Percentiles rank a stretch among this genome's conserved stretches.
Conservation (phyloP, 2,113 vertebrate species). For the Gila orcuttii region DNA sequence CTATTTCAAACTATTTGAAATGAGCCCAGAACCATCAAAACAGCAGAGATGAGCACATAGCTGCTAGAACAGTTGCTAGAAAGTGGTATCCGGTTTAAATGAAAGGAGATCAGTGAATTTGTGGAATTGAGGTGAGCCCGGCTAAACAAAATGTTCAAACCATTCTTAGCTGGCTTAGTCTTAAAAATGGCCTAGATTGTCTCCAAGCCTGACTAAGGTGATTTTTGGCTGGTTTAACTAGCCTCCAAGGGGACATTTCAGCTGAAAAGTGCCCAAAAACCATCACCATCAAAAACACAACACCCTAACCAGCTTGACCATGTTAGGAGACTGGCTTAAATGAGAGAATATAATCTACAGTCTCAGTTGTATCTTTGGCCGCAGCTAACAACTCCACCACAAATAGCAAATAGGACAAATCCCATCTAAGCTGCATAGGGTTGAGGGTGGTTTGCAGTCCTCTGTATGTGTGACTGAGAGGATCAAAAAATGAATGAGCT, state of each 20-base stretch:
- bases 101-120: not conserved
- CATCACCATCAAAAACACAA: not conserved
- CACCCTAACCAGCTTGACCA: not conserved
- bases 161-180: not conserved
- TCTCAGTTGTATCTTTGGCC: not conserved
- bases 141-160: not conserved
- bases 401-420: not conserved
- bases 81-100: not conserved
- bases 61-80: not conserved
- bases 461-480: slow-evolving; percentile 11
- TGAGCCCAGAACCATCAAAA: not conserved
- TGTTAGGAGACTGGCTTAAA: not conserved
- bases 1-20: not conserved
- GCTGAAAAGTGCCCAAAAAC: not conserved
- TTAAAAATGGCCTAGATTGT: not conserved
- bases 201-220: not conserved
- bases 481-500: slow-evolving; percentile 3
- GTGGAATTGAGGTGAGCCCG: not conserved
- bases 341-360: not conserved
- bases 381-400: not conserved
- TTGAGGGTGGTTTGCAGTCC: not conserved
- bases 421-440: not conserved
- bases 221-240: not conserved
- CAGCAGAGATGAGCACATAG: not conserved
- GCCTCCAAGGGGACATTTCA: not conserved